These are phyloP conservation scores for Tortrix viridana DNA, from an alignment of 2,888 invertebrate genomes.

Conservation along the genomic window DNA sequence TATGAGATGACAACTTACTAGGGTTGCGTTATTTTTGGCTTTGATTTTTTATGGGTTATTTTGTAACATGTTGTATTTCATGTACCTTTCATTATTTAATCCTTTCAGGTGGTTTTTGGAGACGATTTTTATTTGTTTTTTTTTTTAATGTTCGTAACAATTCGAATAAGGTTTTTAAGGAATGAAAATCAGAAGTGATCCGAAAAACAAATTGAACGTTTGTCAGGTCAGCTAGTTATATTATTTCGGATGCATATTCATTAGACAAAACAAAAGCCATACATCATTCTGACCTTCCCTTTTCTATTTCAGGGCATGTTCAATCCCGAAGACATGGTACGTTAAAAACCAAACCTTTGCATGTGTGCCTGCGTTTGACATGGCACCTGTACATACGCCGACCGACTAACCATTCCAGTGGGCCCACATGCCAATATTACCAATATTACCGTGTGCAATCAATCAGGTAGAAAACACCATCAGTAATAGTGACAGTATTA, in stretches of 20 bases:
- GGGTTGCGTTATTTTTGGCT: no score
- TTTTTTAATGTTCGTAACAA: no score
- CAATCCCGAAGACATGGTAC: conserved; percentile 92
- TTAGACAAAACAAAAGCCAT: neutral
- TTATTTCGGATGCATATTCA: no score
- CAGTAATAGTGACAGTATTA: conserved; percentile 7
- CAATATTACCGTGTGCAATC: conserved; percentile 64
- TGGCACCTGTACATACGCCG: conserved; percentile 70
- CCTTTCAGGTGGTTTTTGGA: no score
- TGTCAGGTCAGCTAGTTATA: neutral
- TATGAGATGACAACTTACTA: no score
- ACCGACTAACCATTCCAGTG: conserved; percentile 26
- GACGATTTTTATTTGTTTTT: no score
- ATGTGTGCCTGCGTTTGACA: conserved; percentile 61
- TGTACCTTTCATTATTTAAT: no score
- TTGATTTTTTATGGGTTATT: no score
- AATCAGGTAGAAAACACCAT: neutral
- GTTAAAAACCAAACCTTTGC: conserved; percentile 71
- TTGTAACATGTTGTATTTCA: no score
- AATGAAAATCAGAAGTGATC: no score
- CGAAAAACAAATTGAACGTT: no score
- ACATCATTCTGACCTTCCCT: conserved; percentile 40
- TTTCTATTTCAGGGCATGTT: conserved; percentile 91
- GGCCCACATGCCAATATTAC: conserved; percentile 1
- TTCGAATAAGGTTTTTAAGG: no score